Evolutionary conservation across 2,113 vertebrate species (phyloP).

Genomic region (Maccullochella peelii): DNA sequence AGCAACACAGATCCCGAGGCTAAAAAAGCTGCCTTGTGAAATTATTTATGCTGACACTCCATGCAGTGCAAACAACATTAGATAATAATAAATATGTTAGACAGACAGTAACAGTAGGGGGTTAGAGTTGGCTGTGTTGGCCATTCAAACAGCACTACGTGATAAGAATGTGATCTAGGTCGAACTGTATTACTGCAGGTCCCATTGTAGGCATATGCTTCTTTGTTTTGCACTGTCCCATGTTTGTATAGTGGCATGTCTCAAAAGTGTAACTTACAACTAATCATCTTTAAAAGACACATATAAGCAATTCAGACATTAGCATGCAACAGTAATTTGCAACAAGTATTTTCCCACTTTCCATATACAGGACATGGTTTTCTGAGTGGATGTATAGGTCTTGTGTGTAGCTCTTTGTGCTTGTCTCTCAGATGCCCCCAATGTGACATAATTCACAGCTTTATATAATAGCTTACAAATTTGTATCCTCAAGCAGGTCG

Average conservation of each 20-base stretch:
- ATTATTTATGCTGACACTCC: constrained; percentile 41
- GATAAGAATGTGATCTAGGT: constrained; percentile 6
- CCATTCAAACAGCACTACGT: constrained; percentile 8
- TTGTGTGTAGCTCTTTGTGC: background rate
- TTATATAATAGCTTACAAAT: constrained; percentile 59
- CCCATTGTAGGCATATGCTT: background rate
- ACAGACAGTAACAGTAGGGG: constrained; percentile 32
- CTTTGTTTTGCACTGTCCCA: background rate
- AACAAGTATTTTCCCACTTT: background rate
- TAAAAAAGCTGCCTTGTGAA: constrained; percentile 26
- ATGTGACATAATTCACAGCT: constrained; percentile 46
- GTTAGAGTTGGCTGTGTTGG: background rate
- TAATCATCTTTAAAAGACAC: background rate
- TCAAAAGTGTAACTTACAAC: background rate
- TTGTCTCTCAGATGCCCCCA: constrained; percentile 20
- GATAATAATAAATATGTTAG: constrained; percentile 36
- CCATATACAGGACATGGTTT: background rate
- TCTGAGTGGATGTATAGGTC: background rate
- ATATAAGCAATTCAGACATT: background rate
- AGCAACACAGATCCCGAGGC: constrained; percentile 39
- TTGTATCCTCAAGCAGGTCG: constrained; percentile 40
- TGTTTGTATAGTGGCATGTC: background rate
- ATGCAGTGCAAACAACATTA: constrained; percentile 45
- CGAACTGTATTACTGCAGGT: background rate
- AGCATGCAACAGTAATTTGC: background rate